A percentile compares a stretch with the other conserved stretches of the same genome.
Evolutionary conservation across 2,797 vertebrate species (phyloP).

Genomic region (Erithacus rubecula): DNA sequence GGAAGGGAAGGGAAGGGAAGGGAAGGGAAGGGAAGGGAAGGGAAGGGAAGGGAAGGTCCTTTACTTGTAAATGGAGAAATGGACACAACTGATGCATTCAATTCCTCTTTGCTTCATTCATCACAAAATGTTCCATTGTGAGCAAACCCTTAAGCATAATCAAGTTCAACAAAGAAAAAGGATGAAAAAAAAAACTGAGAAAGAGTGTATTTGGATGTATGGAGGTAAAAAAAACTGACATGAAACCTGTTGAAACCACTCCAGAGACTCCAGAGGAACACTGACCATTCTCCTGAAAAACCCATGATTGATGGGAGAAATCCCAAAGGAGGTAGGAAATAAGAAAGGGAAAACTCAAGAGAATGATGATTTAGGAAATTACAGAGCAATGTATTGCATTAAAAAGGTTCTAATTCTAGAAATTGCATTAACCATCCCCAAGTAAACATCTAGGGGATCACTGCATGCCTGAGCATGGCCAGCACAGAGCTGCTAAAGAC

Average conservation of each 20-base stretch:
- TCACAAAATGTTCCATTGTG: neutral
- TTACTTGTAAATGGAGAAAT: no score
- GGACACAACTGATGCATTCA: neutral
- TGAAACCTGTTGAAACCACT: neutral
- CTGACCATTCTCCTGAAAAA: neutral
- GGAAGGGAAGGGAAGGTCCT: neutral
- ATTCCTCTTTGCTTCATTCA: neutral
- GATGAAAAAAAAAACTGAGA: neutral
- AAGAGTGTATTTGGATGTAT: neutral
- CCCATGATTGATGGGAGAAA: neutral
- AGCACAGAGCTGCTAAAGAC: neutral
- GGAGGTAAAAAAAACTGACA: neutral
- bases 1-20: no score
- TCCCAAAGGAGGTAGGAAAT: neutral
- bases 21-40: neutral
- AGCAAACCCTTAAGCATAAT: neutral
- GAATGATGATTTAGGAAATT: neutral
- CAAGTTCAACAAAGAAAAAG: neutral
- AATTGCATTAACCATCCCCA: neutral
- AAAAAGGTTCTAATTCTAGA: neutral
- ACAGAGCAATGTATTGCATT: neutral
- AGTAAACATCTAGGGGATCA: neutral
- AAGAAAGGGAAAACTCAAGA: neutral
- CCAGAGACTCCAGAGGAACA: neutral
- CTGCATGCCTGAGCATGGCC: neutral